phyloP scores from a whole-genome alignment of 1,140 invertebrate genomes.

The Drosophila prosaltans region DNA sequence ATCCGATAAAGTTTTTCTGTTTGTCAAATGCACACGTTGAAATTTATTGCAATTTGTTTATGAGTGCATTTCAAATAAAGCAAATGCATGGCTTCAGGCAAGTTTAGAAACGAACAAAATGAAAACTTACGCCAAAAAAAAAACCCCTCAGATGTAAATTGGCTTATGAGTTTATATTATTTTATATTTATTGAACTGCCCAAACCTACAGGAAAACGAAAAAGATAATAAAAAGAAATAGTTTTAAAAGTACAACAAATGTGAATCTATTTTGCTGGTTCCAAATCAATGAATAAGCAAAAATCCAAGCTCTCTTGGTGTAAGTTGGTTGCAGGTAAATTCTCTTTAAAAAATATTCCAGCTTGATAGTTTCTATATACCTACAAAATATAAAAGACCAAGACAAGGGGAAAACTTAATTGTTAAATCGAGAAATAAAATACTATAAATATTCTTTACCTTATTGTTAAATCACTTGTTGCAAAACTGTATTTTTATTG shows the following conservation, averaged over 20 bases:
- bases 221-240: background rate
- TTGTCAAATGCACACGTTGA: conserved; percentile 19
- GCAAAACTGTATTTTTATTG: no score
- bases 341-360: no score
- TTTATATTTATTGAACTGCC: conserved; percentile 1
- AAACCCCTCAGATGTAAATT: conserved; percentile 2
- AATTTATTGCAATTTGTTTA: conserved; percentile 24
- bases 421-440: no score
- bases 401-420: no score
- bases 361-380: no score
- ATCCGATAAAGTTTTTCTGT: conserved; percentile 17
- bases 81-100: conserved; percentile 9
- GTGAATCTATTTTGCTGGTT: background rate
- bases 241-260: background rate
- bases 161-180: background rate
- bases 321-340: no score
- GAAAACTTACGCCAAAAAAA: background rate
- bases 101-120: background rate
- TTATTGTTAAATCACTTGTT: no score
- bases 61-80: conserved; percentile 30
- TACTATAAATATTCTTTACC: no score
- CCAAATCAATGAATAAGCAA: background rate
- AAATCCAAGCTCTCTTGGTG: no score
- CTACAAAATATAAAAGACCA: no score
- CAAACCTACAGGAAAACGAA: background rate